Percentiles rank a stretch among this genome's conserved stretches.
Evolutionary conservation across 2,888 invertebrate species (phyloP).

Genomic region (Lydus trimaculatus): DNA sequence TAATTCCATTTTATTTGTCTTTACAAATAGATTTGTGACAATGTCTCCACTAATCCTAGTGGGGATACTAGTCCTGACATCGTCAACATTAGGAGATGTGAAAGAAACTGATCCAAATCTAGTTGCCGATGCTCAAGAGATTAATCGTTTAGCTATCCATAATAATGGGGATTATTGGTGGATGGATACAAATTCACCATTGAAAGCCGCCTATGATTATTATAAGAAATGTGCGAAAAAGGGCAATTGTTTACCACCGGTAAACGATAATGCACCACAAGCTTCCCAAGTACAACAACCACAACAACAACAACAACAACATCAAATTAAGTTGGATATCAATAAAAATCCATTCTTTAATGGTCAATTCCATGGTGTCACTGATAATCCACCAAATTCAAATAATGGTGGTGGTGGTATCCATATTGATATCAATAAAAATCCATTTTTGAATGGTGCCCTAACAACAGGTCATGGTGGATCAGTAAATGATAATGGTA

Average conservation of each 20-base stretch:
- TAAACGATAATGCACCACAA: neutral
- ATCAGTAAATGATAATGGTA: constrained; percentile 43
- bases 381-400: constrained; percentile 11
- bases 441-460: constrained; percentile 51
- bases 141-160: constrained; percentile 38
- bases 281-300: constrained; percentile 14
- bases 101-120: constrained; percentile 40
- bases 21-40: constrained; percentile 18
- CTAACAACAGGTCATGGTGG: constrained; percentile 52
- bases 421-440: constrained; percentile 40
- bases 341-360: constrained; percentile 55
- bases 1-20: too few relatives aligned
- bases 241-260: constrained; percentile 44
- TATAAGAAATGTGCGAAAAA: constrained; percentile 54
- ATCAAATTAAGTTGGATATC: constrained; percentile 39
- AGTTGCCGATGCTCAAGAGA: constrained; percentile 36
- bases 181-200: constrained; percentile 67
- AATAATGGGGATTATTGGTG: constrained; percentile 67
- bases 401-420: constrained; percentile 19
- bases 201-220: constrained; percentile 62
- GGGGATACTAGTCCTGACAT: constrained; percentile 50
- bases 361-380: constrained; percentile 39
- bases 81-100: constrained; percentile 46
- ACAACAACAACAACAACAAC: constrained; percentile 5
- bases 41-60: constrained; percentile 55